Evolutionary conservation across 2,113 vertebrate genomes (phyloP).

Genomic region (Pogonocichla stellata): DNA sequence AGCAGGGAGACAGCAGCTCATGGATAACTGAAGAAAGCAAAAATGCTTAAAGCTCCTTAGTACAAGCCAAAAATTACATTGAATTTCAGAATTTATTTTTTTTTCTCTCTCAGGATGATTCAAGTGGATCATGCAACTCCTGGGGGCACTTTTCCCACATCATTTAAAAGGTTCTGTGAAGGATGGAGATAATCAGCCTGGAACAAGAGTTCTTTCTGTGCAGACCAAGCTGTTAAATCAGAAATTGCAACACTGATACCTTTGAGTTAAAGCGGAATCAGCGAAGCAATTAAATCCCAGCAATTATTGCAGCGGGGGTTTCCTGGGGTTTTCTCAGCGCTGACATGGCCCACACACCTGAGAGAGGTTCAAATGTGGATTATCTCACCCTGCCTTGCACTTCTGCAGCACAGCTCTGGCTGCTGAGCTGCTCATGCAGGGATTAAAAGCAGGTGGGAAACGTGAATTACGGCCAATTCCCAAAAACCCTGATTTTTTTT

Average conservation of each 20-base stretch:
- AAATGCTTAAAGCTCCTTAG: neutral
- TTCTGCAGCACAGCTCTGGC: neutral
- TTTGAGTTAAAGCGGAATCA: too few species aligned
- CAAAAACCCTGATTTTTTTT: neutral
- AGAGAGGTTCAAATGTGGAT: neutral
- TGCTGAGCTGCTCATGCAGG: neutral
- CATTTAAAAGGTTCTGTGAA: neutral
- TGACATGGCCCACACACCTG: neutral
- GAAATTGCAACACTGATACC: neutral
- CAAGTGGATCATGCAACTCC: neutral
- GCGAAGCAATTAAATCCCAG: neutral
- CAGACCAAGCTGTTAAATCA: neutral
- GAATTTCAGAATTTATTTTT: neutral
- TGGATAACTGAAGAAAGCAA: rapidly evolving
- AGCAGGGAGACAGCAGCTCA: neutral
- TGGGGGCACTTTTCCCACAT: neutral
- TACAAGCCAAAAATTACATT: neutral
- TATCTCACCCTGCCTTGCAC: neutral
- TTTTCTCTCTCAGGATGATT: neutral
- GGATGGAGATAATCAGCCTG: neutral
- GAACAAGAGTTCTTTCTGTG: neutral
- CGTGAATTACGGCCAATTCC: neutral
- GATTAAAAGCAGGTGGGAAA: neutral
- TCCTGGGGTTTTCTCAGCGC: neutral
- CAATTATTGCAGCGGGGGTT: neutral